Base-by-base conservation (phyloP, 2,888 invertebrate genomes). In the Erebia epiphron region DNA sequence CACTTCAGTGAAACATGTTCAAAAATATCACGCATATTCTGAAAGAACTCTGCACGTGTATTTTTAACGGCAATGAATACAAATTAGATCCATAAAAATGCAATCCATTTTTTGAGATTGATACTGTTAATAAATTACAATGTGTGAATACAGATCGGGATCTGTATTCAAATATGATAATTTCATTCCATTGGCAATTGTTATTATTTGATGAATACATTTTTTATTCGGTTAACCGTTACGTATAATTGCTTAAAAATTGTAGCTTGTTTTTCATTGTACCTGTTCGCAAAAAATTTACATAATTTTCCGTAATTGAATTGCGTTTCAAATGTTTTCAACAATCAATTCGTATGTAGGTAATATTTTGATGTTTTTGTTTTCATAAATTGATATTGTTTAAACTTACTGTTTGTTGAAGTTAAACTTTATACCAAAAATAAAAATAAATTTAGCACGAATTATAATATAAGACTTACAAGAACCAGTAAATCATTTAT, bases 61-160 rank as follows among this genome's bases (percentile, higher is more conserved):
- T 66, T 56, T 66, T 46, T 54, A 54, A 56, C 52, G 56, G 56
- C 56, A 43, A 66, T 66, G 66, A 66, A 66, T 66, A 66, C 41
- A 49, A 57, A 56, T 61, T 54, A 54, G 52, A 62, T 68, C 41
- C 60, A 54, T 61, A 61, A 52, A 68, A 68, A 68, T 68, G 56
- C 66, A 66, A 54, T 41, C 56, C 46, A 18, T 56, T 66, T 66
- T 66, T 66, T 66, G 66, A 54, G 62, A 66, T 43, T 57, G 66
- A 66, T 57, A 66, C 57, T 43, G 66, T 56, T 56, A 66, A 66
- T 66, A 66, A 66, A 66, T 66, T 56, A 66, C 66, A 66, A 66
- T 66, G 66, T 66, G 66, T 66, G 66, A 66, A 66, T 66, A 66
- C 66, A 66, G 66, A 66, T 66, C 66, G 66, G 54, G 54, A 56